Percentiles rank a stretch among this genome's conserved stretches.
Conservation (phyloP, 2,113 vertebrate genomes). For the Phaethon lepturus region DNA sequence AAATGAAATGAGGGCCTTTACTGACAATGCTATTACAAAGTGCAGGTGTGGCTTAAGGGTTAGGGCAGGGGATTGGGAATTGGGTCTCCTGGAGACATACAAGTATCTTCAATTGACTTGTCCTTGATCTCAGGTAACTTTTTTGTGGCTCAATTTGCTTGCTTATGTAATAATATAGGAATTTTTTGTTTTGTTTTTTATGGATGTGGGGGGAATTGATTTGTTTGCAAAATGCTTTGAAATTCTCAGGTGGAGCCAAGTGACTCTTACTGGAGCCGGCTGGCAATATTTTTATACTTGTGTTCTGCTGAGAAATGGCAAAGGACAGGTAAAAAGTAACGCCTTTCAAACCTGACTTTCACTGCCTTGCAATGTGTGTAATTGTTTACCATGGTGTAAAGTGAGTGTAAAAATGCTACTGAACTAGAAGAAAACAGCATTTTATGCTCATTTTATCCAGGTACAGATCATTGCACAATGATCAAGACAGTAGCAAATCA, state of each 20-base stretch:
- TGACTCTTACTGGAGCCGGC: background rate
- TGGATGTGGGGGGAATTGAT: background rate
- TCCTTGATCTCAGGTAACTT: background rate
- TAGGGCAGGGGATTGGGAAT: background rate
- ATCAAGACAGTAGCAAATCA: background rate
- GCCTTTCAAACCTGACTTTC: background rate
- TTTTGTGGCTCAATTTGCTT: background rate
- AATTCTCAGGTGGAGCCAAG: background rate
- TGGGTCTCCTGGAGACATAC: background rate
- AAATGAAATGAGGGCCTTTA: background rate
- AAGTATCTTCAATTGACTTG: background rate
- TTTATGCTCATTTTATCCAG: conserved; percentile 43
- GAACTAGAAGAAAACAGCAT: conserved; percentile 22
- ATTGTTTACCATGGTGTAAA: background rate
- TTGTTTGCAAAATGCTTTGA: background rate
- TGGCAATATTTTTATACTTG: background rate
- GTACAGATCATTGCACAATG: background rate
- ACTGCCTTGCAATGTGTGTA: conserved; percentile 13
- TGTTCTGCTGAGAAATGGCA: background rate
- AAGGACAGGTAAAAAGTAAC: background rate
- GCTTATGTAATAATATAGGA: background rate
- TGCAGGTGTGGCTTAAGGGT: fast-evolving
- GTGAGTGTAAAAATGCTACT: conserved; percentile 20
- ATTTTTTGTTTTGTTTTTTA: background rate
- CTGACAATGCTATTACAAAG: background rate